A percentile compares a stretch with the other conserved stretches of the same genome.
Conservation (phyloP, 2,888 invertebrate species). For the Plutella xylostella region DNA sequence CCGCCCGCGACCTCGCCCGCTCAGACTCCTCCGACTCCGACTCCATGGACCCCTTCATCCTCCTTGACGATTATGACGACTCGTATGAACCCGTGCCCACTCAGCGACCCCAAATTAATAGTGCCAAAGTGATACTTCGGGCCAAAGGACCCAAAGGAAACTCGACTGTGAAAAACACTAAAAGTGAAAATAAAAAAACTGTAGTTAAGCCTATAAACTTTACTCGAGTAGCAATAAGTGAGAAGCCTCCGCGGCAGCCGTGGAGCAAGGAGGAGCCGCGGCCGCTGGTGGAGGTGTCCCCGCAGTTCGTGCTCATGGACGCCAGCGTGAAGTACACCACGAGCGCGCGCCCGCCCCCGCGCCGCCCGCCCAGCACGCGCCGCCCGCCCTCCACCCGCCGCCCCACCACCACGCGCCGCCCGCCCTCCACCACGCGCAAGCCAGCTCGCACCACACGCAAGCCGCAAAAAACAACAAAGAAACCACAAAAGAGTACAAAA, state of each 20-base stretch:
- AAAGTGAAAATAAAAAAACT: slow-evolving; percentile 39
- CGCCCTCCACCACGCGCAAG: slow-evolving; percentile 20
- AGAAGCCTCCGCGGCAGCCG: slow-evolving; percentile 26
- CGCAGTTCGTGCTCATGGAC: slow-evolving; percentile 4
- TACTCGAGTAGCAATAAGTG: slow-evolving; percentile 57
- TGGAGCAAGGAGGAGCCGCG: slow-evolving; percentile 18
- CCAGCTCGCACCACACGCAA: slow-evolving; percentile 21
- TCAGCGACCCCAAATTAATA: slow-evolving; percentile 26
- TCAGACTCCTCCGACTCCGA: slow-evolving; percentile 27
- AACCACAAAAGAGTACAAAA: slow-evolving; percentile 26
- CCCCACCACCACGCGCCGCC: slow-evolving; percentile 21
- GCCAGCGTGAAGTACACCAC: slow-evolving; percentile 24
- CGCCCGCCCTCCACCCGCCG: slow-evolving; percentile 26
- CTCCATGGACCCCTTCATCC: slow-evolving; percentile 40
- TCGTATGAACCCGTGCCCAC: slow-evolving; percentile 30
- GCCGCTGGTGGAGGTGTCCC: slow-evolving; percentile 5
- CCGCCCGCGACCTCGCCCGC: slow-evolving; percentile 30
- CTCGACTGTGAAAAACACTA: slow-evolving; percentile 39
- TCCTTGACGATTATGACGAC: slow-evolving; percentile 53
- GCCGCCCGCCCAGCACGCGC: slow-evolving; percentile 21
- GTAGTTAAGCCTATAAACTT: slow-evolving; percentile 53
- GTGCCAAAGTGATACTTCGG: slow-evolving; percentile 49
- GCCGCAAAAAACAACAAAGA: slow-evolving; percentile 35
- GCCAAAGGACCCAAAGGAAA: slow-evolving; percentile 45
- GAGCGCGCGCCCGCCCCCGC: slow-evolving; percentile 18